Conservation (phyloP, 2,888 invertebrate genomes). For the Megamerina dolium region DNA sequence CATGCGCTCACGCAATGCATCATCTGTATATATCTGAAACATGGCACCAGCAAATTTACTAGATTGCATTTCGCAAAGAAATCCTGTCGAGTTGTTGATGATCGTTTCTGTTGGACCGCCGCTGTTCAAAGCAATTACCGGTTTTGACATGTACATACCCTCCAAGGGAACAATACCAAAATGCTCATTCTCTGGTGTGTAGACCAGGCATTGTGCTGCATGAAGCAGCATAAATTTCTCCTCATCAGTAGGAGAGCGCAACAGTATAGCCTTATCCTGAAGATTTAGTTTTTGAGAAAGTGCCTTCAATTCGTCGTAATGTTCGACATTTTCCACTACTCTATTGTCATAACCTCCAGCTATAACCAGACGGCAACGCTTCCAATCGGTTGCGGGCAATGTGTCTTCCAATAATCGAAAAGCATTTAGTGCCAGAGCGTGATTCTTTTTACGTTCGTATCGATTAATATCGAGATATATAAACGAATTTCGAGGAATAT, state of each 20-base stretch:
- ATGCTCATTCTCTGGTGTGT: constrained; percentile 96
- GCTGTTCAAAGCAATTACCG: constrained; percentile 90
- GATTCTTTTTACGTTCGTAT: constrained; percentile 94
- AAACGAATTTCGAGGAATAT: constrained; percentile 54
- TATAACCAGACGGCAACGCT: constrained; percentile 74
- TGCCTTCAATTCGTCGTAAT: constrained; percentile 69
- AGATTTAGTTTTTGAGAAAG: constrained; percentile 62
- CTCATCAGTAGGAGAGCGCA: constrained; percentile 80
- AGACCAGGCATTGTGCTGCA: constrained; percentile 73
- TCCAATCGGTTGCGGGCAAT: constrained; percentile 56
- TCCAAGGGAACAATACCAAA: constrained; percentile 98
- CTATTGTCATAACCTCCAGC: constrained; percentile 95
- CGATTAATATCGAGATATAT: constrained; percentile 92
- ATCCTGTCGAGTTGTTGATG: constrained; percentile 70
- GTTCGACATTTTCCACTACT: constrained; percentile 79
- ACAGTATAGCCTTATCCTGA: constrained; percentile 68
- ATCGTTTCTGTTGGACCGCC: constrained; percentile 96
- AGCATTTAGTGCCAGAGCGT: constrained; percentile 78
- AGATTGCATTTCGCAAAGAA: constrained; percentile 64
- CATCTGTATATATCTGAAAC: constrained; percentile 60
- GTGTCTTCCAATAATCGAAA: constrained; percentile 61
- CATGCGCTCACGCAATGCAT: constrained; percentile 58
- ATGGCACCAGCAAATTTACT: constrained; percentile 74
- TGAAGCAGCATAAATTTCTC: constrained; percentile 78
- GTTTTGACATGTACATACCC: constrained; percentile 90